phyloP scores from a whole-genome alignment of 1,140 invertebrate genomes.

The Papilio polyxenes region DNA sequence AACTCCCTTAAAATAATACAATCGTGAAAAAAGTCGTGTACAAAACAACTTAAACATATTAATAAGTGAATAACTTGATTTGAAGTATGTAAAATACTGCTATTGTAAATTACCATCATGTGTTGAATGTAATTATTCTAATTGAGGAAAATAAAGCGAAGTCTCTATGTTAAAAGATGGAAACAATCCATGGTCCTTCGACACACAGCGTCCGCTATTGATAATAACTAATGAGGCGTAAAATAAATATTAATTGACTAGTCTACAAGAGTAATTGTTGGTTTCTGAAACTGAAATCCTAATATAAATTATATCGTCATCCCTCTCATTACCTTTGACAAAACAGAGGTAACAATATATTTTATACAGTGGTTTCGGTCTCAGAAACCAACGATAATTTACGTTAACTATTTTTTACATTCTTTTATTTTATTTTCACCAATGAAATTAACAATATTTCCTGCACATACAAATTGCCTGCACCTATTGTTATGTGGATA shows the following conservation, averaged over 20 bases:
- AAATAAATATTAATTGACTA: neutral
- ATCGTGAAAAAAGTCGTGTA: neutral
- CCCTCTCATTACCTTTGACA: too few species aligned
- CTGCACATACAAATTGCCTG: neutral
- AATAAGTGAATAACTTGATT: neutral
- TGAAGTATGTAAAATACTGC: conserved; percentile 2
- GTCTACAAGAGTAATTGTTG: neutral
- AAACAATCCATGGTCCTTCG: neutral
- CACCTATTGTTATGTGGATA: neutral
- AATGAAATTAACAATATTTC: too few species aligned
- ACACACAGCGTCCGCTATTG: neutral
- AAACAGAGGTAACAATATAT: too few species aligned
- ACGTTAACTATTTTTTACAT: too few species aligned
- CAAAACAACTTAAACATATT: neutral
- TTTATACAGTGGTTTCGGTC: too few species aligned
- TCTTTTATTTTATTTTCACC: too few species aligned
- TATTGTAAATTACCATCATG: neutral
- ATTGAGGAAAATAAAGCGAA: conserved; percentile 1
- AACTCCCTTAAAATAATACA: neutral
- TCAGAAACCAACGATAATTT: too few species aligned
- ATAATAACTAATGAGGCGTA: neutral
- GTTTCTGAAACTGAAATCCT: too few species aligned
- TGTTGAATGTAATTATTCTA: conserved; percentile 17
- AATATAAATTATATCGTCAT: too few species aligned
- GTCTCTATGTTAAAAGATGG: neutral